Conservation (phyloP, 92 coral and sea anemone genomes). For the Epizoanthus ramosus region DNA sequence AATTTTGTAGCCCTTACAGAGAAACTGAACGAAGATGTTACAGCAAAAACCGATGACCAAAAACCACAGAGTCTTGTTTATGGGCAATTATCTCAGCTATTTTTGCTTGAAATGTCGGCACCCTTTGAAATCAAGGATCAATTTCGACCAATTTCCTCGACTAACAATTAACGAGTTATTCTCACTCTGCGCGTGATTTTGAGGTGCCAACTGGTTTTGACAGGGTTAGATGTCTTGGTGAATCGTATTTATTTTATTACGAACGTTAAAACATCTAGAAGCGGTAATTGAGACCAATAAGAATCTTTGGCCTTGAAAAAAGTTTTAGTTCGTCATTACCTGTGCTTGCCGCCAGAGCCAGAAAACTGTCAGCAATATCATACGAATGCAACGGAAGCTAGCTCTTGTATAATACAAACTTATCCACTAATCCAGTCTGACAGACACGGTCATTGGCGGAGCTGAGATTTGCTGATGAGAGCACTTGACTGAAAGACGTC, state of each 20-base stretch:
- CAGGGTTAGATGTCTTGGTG: slow-evolving; percentile 63
- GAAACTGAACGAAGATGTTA: slow-evolving; percentile 23
- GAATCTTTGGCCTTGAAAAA: background rate
- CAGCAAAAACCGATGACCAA: slow-evolving; percentile 13
- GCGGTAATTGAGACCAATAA: slow-evolving; percentile 50
- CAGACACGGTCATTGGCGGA: slow-evolving; percentile 2
- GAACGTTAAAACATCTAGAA: slow-evolving; percentile 54
- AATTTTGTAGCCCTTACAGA: slow-evolving; percentile 20
- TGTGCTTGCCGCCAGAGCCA: slow-evolving; percentile 23
- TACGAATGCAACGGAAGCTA: slow-evolving; percentile 28
- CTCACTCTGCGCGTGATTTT: slow-evolving; percentile 84
- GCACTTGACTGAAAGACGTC: slow-evolving; percentile 25
- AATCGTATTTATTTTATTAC: slow-evolving; percentile 77
- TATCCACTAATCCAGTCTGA: background rate
- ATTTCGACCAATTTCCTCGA: slow-evolving; percentile 98
- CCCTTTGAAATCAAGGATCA: slow-evolving; percentile 91
- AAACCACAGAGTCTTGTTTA: slow-evolving; percentile 66
- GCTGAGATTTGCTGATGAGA: slow-evolving; percentile 18
- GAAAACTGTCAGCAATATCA: slow-evolving; percentile 11
- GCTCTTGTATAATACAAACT: slow-evolving; percentile 26
- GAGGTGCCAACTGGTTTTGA: slow-evolving; percentile 73
- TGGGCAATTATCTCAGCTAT: slow-evolving; percentile 80
- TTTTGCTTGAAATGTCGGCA: slow-evolving; percentile 79
- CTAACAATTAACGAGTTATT: slow-evolving; percentile 95
- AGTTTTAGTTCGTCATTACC: background rate